These are phyloP conservation scores for Agriopis marginaria DNA, from an alignment of 2,888 invertebrate genomes.

Conservation along the genomic window DNA sequence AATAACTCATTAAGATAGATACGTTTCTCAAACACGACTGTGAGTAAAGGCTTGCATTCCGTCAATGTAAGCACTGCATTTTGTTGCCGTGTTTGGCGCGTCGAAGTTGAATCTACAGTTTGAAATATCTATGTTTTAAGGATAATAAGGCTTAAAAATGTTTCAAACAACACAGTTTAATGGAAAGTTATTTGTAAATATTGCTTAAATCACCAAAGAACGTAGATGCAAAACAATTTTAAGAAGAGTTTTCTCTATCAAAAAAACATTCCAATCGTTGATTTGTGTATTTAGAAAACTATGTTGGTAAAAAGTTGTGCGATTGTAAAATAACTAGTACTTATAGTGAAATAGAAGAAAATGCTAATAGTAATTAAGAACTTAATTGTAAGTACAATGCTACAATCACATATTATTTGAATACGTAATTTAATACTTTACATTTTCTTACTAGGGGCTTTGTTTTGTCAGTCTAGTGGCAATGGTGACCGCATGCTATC, in stretches of 20 bases:
- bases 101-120: too few relatives aligned
- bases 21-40: too few relatives aligned
- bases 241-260: neutral
- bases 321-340: neutral
- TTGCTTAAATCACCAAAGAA: slow-evolving; percentile 19
- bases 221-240: neutral
- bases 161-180: neutral
- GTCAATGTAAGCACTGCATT: too few relatives aligned
- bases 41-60: too few relatives aligned
- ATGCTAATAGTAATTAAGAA: neutral
- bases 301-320: neutral
- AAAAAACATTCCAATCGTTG: slow-evolving; percentile 7
- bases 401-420: neutral
- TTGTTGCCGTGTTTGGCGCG: too few relatives aligned
- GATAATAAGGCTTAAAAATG: neutral
- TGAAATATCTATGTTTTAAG: neutral
- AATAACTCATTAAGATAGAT: too few relatives aligned
- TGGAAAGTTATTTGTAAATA: slow-evolving; percentile 1
- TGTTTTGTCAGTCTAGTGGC: too few relatives aligned
- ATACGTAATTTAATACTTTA: too few relatives aligned
- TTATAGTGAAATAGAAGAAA: neutral
- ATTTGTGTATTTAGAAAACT: neutral
- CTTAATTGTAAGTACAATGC: neutral
- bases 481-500: too few relatives aligned
- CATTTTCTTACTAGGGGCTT: too few relatives aligned